Evolutionary conservation across 1,140 invertebrate species (phyloP).

Genomic region (Ostrea denselamellosa): DNA sequence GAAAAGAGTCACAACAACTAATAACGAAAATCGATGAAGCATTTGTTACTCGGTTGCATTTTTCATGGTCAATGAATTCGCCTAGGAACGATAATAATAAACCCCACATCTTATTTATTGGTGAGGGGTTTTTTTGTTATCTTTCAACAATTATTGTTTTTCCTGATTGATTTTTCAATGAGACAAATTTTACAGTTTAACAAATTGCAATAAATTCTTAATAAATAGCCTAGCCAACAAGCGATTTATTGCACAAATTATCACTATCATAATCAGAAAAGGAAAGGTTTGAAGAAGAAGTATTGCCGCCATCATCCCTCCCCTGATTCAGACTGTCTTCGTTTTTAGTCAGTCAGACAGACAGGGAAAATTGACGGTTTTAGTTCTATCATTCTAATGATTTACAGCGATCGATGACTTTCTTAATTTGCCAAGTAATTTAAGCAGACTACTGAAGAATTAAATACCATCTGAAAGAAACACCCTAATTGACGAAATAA

Average conservation of each 20-base stretch:
- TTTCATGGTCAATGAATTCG: conserved; percentile 5
- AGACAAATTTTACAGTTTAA: conserved; percentile 22
- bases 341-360: no score
- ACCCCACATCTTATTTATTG: not conserved
- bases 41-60: not conserved
- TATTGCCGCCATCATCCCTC: not conserved
- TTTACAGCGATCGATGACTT: not conserved
- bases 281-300: no score
- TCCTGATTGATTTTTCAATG: conserved; percentile 13
- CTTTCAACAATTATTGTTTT: not conserved
- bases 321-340: not conserved
- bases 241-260: no score
- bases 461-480: not conserved
- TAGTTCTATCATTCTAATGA: not conserved
- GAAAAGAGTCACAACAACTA: no score
- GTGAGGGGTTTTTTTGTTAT: conserved; percentile 9
- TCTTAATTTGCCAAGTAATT: conserved; percentile 19
- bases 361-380: not conserved
- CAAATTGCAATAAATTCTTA: not conserved
- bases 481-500: conserved; percentile 34
- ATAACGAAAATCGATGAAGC: not conserved
- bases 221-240: not conserved
- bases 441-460: not conserved
- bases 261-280: no score
- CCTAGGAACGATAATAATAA: not conserved